Conservation (phyloP, 1,140 invertebrate genomes). For the Apis dorsata region DNA sequence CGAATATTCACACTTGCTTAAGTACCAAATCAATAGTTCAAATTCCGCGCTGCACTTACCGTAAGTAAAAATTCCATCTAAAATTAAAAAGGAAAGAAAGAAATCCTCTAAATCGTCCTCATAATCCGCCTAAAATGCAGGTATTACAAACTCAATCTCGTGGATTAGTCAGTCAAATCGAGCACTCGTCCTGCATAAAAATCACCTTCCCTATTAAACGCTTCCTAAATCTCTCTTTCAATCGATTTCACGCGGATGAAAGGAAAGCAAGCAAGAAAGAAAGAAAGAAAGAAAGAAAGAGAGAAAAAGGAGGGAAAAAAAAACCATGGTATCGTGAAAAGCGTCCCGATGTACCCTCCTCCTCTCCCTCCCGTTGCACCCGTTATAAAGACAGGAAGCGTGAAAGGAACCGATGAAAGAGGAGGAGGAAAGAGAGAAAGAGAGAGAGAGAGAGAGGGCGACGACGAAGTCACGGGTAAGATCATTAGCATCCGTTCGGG, state of each 20-base stretch:
- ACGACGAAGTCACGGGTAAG: conserved; percentile 10
- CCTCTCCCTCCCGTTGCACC: too few species aligned
- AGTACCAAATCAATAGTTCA: too few species aligned
- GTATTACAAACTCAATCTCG: neutral
- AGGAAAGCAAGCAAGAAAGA: neutral
- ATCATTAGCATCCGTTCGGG: conserved; percentile 44
- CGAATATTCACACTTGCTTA: too few species aligned
- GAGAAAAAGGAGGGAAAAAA: neutral
- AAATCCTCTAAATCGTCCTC: neutral
- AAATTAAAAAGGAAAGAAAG: neutral
- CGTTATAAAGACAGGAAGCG: too few species aligned
- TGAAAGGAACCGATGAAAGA: too few species aligned
- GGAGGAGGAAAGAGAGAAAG: neutral
- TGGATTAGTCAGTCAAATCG: conserved; percentile 8
- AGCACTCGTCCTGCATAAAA: neutral
- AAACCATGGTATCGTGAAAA: neutral
- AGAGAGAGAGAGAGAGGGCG: neutral
- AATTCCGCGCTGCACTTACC: too few species aligned
- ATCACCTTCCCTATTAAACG: neutral
- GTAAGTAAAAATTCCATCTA: too few species aligned
- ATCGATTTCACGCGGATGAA: neutral
- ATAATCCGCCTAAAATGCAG: neutral
- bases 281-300: neutral
- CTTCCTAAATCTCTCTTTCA: neutral
- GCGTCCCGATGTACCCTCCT: too few species aligned